Conservation (phyloP, 2,113 vertebrate species). For the Euleptes europaea region DNA sequence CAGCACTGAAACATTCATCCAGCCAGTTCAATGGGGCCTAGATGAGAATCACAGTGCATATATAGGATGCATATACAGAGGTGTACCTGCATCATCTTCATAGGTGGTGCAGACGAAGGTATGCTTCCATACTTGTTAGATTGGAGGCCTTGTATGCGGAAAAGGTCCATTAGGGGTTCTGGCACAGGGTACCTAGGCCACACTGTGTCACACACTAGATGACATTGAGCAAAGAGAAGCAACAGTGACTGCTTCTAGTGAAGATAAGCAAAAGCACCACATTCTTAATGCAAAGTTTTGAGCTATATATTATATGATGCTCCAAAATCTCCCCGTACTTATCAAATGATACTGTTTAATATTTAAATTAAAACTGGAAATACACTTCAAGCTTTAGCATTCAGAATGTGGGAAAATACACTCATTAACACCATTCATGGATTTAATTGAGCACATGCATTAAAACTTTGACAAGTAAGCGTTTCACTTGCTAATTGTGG, state of each 20-base stretch:
- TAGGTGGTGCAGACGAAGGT: too few relatives aligned
- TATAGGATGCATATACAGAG: neutral
- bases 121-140: too few relatives aligned
- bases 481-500: conserved; percentile 19
- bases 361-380: conserved; percentile 20
- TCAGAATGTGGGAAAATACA: neutral
- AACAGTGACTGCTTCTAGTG: neutral
- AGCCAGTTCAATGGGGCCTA: neutral
- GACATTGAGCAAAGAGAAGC: neutral
- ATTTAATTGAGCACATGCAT: conserved; percentile 21
- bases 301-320: neutral
- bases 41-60: neutral
- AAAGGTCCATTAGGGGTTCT: neutral
- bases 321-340: neutral
- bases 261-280: neutral
- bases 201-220: neutral
- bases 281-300: neutral
- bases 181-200: neutral
- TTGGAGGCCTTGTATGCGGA: too few relatives aligned
- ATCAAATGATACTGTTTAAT: conserved; percentile 4
- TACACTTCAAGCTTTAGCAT: neutral
- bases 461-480: conserved; percentile 8
- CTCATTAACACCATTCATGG: conserved; percentile 11
- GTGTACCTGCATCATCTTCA: neutral
- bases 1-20: neutral